Evolutionary conservation across 1,140 invertebrate genomes (phyloP).

Genomic region (Holotrichia oblita): DNA sequence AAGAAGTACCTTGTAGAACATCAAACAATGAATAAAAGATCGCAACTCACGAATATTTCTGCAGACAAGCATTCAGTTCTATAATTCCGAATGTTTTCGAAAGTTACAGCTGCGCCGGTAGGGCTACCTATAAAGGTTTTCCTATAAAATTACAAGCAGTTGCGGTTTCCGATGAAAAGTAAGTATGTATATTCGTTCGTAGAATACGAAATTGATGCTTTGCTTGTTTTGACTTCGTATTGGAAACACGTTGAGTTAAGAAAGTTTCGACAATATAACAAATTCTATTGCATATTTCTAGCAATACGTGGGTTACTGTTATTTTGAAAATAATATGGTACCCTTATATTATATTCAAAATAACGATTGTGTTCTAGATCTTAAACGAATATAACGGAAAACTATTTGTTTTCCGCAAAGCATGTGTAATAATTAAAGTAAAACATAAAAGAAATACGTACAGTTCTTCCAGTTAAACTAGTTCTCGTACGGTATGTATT

Average conservation of each 20-base stretch:
- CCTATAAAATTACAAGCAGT: neutral
- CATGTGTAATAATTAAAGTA: neutral
- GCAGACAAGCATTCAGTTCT: neutral
- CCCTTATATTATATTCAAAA: no score
- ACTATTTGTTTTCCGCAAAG: neutral
- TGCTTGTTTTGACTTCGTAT: neutral
- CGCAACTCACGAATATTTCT: neutral
- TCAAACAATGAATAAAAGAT: neutral
- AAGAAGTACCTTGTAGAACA: neutral
- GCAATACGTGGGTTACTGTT: neutral
- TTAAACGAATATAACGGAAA: neutral
- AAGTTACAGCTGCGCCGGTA: slow-evolving; percentile 9
- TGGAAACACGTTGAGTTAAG: neutral
- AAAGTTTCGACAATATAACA: neutral
- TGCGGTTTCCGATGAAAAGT: neutral
- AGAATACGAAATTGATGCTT: neutral
- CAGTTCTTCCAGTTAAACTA: slow-evolving; percentile 24
- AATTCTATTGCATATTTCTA: neutral
- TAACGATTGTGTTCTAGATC: no score
- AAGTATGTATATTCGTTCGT: neutral
- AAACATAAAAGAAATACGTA: neutral
- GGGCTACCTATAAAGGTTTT: neutral
- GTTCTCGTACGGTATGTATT: slow-evolving; percentile 23
- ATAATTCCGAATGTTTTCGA: slow-evolving; percentile 9
- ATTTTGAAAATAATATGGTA: neutral